These are phyloP conservation scores for Monochamus saltuarius DNA, from an alignment of 1,140 invertebrate species.

Conservation along the genomic window DNA sequence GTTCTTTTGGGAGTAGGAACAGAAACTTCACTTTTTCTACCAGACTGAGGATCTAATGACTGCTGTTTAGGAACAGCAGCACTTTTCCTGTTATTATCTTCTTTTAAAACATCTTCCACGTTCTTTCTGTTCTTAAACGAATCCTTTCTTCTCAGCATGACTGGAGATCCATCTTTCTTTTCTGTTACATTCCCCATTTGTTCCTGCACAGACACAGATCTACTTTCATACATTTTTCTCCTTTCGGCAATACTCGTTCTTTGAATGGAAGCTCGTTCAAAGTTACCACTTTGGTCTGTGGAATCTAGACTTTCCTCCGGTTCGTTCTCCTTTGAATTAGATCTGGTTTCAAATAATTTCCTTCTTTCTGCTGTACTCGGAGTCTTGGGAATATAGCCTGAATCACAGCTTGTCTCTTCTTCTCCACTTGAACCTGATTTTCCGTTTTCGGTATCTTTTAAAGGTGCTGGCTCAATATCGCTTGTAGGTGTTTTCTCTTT, in stretches of 20 bases:
- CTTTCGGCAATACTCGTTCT: slow-evolving; percentile 76
- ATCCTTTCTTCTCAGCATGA: slow-evolving; percentile 61
- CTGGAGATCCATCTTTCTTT: slow-evolving; percentile 67
- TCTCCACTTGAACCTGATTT: slow-evolving; percentile 65
- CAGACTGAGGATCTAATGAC: slow-evolving; percentile 53
- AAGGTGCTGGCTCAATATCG: slow-evolving; percentile 19
- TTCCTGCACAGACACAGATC: slow-evolving; percentile 55
- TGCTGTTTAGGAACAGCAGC: slow-evolving; percentile 57
- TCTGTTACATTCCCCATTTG: slow-evolving; percentile 61
- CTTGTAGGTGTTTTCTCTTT: slow-evolving; percentile 32
- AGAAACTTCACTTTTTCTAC: slow-evolving; percentile 50
- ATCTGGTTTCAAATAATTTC: slow-evolving; percentile 63
- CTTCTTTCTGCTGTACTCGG: slow-evolving; percentile 73
- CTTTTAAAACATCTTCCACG: slow-evolving; percentile 56
- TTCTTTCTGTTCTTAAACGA: slow-evolving; percentile 46
- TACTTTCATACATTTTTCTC: slow-evolving; percentile 70
- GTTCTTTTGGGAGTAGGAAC: slow-evolving; percentile 71
- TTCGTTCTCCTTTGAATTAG: slow-evolving; percentile 48
- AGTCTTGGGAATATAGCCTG: slow-evolving; percentile 62
- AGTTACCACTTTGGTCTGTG: slow-evolving; percentile 53
- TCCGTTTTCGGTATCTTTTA: slow-evolving; percentile 52
- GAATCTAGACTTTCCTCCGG: slow-evolving; percentile 50
- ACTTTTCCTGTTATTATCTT: slow-evolving; percentile 56
- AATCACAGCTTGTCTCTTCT: slow-evolving; percentile 56
- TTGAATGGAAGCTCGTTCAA: slow-evolving; percentile 58